Percentiles rank a stretch among this genome's conserved stretches.
phyloP scores from a whole-genome alignment of 2,888 invertebrate species.

The Augochlorella aurata region DNA sequence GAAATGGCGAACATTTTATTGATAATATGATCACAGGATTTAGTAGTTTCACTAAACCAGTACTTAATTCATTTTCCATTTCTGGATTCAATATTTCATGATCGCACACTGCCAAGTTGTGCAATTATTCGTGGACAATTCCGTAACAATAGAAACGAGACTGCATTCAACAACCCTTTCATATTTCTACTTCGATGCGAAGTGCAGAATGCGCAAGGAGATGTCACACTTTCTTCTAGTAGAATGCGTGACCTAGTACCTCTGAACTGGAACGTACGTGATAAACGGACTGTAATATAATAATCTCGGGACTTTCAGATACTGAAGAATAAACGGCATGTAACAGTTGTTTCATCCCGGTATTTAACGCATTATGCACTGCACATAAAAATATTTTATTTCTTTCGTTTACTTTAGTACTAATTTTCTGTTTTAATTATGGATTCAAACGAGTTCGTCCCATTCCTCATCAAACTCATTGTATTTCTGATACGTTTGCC shows the following conservation, averaged over 20 bases:
- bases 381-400: too few relatives aligned
- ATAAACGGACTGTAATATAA: neutral
- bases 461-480: too few relatives aligned
- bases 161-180: neutral
- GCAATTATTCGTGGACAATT: neutral
- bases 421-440: too few relatives aligned
- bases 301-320: neutral
- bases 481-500: too few relatives aligned
- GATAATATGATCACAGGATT: too few relatives aligned
- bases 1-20: too few relatives aligned
- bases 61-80: too few relatives aligned
- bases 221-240: conserved; percentile 2
- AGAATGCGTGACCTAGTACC: conserved; percentile 2
- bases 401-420: too few relatives aligned
- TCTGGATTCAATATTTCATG: neutral
- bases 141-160: neutral
- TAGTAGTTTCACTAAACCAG: too few relatives aligned
- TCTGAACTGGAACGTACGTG: neutral
- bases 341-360: too few relatives aligned
- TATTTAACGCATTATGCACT: too few relatives aligned
- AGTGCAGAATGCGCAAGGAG: neutral
- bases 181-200: neutral
- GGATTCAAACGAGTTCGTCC: too few relatives aligned
- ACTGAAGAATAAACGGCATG: neutral
- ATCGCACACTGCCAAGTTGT: neutral